These are phyloP conservation scores for Poecilia gillii DNA, from an alignment of 2,797 vertebrate genomes.

Conservation along the genomic window DNA sequence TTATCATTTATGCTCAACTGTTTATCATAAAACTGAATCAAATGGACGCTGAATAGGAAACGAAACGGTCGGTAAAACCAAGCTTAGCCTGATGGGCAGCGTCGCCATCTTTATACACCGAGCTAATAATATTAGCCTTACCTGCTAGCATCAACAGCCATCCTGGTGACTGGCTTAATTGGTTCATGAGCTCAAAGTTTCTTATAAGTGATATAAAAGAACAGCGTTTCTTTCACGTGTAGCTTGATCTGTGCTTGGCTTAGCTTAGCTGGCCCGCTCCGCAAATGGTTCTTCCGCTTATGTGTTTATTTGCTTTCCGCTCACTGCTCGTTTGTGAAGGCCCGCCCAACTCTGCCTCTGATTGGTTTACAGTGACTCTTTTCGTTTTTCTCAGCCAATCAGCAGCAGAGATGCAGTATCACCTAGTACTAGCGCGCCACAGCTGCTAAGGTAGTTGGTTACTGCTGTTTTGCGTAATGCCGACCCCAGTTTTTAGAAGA, in stretches of 20 bases:
- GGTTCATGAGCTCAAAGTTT: not conserved
- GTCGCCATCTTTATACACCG: not conserved
- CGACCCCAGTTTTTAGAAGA: too few relatives aligned
- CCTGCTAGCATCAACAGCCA: not conserved
- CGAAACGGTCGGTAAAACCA: not conserved
- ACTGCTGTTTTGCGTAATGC: too few relatives aligned
- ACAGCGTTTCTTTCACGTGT: not conserved
- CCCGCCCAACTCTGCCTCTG: not conserved
- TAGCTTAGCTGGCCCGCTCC: too few relatives aligned
- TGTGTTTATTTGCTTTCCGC: not conserved
- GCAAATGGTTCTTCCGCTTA: too few relatives aligned
- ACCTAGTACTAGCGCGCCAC: too few relatives aligned
- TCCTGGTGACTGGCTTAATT: not conserved
- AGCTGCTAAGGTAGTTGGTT: too few relatives aligned
- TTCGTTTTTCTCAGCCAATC: not conserved
- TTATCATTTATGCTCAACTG: not conserved
- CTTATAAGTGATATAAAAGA: not conserved
- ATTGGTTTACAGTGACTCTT: not conserved
- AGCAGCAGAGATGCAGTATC: not conserved
- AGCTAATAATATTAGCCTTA: not conserved
- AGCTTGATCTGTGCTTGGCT: too few relatives aligned
- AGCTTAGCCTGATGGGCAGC: not conserved
- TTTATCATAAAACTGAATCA: not conserved
- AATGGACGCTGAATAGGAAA: not conserved
- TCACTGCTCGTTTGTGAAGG: not conserved